Conservation (phyloP, 2,888 invertebrate species). For the Clanis bilineata region DNA sequence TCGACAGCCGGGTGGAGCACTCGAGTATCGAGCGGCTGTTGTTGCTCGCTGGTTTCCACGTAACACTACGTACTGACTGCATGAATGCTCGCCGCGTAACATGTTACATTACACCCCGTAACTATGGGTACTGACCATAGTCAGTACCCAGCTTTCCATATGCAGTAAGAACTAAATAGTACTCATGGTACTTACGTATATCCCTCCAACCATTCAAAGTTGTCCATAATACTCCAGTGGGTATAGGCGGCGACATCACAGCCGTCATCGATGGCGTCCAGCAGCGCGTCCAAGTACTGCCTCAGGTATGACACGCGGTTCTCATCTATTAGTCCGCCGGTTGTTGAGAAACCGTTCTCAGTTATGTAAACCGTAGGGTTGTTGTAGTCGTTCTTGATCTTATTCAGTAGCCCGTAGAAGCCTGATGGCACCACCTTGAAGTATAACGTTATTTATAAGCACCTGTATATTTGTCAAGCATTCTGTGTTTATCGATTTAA, state of each 20-base stretch:
- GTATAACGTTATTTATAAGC: no score
- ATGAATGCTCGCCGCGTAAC: no score
- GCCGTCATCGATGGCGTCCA: conserved; percentile 61
- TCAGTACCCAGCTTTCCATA: no score
- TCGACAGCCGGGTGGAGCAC: no score
- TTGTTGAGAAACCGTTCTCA: conserved; percentile 73
- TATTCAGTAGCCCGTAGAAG: conserved; percentile 74
- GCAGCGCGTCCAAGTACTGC: conserved; percentile 53
- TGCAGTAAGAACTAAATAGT: no score
- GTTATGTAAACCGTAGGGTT: conserved; percentile 78
- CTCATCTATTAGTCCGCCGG: conserved; percentile 55
- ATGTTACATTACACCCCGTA: no score
- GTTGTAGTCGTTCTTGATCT: conserved; percentile 65
- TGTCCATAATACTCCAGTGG: conserved; percentile 83
- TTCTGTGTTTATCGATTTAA: no score
- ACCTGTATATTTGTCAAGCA: no score
- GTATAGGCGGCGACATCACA: conserved; percentile 72
- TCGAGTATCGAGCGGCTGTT: no score
- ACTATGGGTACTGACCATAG: no score
- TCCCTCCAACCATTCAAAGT: conserved; percentile 81
- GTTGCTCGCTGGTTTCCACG: no score
- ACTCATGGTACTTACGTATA: conserved; percentile 65
- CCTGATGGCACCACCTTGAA: conserved; percentile 73
- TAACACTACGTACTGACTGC: no score
- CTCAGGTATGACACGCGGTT: conserved; percentile 56